These are phyloP conservation scores for Epistrophella euchroma DNA, from an alignment of 2,888 invertebrate species.

Conservation along the genomic window DNA sequence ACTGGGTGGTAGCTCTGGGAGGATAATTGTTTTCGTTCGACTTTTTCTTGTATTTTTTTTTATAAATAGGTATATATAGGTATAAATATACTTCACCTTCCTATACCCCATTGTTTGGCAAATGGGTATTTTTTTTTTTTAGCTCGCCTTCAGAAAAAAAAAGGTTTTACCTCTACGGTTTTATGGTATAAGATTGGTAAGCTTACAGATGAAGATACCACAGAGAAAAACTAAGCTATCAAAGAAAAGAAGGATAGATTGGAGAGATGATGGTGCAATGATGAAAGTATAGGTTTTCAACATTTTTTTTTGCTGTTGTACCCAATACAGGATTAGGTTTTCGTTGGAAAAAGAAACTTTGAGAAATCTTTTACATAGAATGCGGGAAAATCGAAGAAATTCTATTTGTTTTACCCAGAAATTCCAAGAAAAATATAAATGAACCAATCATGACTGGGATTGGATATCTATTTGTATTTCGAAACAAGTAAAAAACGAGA, in stretches of 20 bases:
- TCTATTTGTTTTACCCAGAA: constrained; percentile 55
- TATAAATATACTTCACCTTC: constrained; percentile 19
- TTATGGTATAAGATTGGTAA: constrained; percentile 28
- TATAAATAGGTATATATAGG: constrained; percentile 25
- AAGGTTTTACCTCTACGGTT: constrained; percentile 39
- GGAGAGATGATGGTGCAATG: constrained; percentile 70
- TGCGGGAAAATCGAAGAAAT: constrained; percentile 56
- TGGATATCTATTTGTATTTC: constrained; percentile 35
- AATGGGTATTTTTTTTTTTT: constrained; percentile 49
- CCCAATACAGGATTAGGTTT: constrained; percentile 53
- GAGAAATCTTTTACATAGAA: constrained; percentile 26
- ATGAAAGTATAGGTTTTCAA: constrained; percentile 65
- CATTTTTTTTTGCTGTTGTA: constrained; percentile 33
- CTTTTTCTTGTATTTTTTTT: constrained; percentile 33
- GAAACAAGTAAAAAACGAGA: background rate
- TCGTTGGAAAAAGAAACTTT: constrained; percentile 38
- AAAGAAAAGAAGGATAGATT: constrained; percentile 61
- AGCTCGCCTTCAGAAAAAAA: background rate
- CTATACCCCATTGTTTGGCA: constrained; percentile 44
- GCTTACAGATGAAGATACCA: constrained; percentile 48
- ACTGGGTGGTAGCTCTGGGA: constrained; percentile 40
- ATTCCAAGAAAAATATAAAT: constrained; percentile 56
- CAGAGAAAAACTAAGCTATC: constrained; percentile 61
- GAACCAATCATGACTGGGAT: constrained; percentile 67
- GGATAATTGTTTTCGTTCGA: constrained; percentile 71